Conservation (phyloP, 2,113 vertebrate genomes). For the Chamaetylas fuelleborni region DNA sequence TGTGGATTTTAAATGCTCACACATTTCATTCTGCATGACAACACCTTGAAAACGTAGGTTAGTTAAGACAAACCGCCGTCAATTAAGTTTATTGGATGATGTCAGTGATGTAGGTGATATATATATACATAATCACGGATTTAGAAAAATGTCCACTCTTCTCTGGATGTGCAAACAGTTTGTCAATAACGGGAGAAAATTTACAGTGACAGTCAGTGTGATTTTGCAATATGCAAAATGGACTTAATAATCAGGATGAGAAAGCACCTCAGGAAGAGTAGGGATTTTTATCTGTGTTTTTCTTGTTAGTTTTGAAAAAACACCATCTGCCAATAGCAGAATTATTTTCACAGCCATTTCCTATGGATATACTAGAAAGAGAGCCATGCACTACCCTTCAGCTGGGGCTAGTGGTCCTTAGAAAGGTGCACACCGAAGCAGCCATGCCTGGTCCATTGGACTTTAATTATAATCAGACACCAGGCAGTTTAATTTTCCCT, state of each 20-base stretch:
- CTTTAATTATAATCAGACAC: background rate
- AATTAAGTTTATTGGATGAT: constrained; percentile 84
- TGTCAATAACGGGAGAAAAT: constrained; percentile 71
- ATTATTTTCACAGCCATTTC: background rate
- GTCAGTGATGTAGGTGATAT: constrained; percentile 72
- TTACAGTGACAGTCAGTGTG: constrained; percentile 55
- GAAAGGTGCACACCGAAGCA: background rate
- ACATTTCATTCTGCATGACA: constrained; percentile 72
- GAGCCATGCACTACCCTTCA: background rate
- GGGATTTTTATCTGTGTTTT: background rate
- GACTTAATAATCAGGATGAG: constrained; percentile 56
- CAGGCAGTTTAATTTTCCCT: background rate
- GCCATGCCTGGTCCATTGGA: accelerated
- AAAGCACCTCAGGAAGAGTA: background rate
- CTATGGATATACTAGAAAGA: background rate
- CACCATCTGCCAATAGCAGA: background rate
- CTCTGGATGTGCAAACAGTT: constrained; percentile 62
- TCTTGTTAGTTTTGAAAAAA: background rate
- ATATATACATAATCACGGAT: constrained; percentile 47
- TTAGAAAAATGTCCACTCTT: constrained; percentile 35
- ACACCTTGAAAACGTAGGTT: constrained; percentile 68
- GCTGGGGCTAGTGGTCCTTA: background rate
- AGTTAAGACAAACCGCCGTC: constrained; percentile 76
- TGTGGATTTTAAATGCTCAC: constrained; percentile 72
- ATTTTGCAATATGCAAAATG: constrained; percentile 68